Percentiles rank a stretch among this genome's conserved stretches.
Evolutionary conservation across 2,797 vertebrate genomes (phyloP).

Genomic region (Gambusia yucatana): DNA sequence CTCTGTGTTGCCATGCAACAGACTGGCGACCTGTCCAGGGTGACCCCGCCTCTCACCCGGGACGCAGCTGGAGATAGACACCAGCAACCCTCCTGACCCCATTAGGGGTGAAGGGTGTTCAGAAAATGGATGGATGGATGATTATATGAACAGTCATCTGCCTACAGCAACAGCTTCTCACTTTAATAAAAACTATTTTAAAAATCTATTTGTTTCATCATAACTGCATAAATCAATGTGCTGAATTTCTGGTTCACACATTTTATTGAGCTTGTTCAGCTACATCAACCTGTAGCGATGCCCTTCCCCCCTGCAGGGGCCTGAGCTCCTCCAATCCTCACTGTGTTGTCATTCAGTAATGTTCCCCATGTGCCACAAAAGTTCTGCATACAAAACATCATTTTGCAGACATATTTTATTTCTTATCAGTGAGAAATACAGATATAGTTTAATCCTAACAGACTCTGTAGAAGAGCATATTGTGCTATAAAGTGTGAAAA

Average conservation of each 20-base stretch:
- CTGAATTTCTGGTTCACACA: not conserved
- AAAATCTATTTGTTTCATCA: no score
- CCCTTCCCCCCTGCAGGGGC: not conserved
- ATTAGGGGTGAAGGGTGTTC: no score
- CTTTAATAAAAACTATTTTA: no score
- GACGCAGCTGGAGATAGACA: no score
- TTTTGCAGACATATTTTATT: constrained; percentile 8
- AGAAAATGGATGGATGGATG: no score
- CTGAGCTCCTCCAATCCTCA: not conserved
- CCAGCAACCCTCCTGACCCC: no score
- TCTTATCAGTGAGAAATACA: not conserved
- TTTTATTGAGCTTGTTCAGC: no score
- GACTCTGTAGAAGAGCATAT: constrained; percentile 13
- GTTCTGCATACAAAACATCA: not conserved
- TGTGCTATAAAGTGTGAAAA: constrained; percentile 9
- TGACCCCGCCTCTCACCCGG: no score
- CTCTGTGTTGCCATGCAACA: no score
- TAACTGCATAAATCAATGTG: not conserved
- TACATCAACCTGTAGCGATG: not conserved
- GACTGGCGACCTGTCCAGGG: no score
- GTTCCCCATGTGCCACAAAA: not conserved
- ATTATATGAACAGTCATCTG: no score
- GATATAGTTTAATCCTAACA: not conserved
- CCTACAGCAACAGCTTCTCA: no score
- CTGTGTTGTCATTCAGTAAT: not conserved